Conservation (phyloP, 2,113 vertebrate genomes). For the Carassius gibelio region DNA sequence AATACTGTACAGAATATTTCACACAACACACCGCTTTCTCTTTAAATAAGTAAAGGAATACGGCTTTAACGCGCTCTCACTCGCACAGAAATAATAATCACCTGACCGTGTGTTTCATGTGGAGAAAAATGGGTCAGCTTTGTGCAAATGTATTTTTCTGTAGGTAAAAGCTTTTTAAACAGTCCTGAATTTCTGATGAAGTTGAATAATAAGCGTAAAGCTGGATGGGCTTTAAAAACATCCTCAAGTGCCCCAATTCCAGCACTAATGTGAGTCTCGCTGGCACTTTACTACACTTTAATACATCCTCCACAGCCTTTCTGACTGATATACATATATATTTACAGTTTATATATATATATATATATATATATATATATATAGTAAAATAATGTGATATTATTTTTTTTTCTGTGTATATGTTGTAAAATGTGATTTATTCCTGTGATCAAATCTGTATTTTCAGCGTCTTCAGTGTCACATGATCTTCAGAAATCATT, state of each 20-base stretch:
- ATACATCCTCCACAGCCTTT: no score
- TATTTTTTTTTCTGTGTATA: no score
- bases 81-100: background rate
- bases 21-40: background rate
- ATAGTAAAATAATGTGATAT: no score
- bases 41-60: background rate
- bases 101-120: background rate
- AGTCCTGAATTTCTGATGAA: slow-evolving; percentile 24
- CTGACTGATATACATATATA: no score
- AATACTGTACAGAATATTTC: background rate
- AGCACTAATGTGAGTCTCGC: background rate
- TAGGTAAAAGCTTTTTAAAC: background rate
- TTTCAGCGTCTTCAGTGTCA: background rate
- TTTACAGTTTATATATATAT: no score
- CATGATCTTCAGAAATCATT: background rate
- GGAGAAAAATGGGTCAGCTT: slow-evolving; percentile 14
- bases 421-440: no score
- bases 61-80: background rate
- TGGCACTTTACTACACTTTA: no score
- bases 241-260: slow-evolving; percentile 34
- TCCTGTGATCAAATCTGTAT: no score
- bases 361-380: no score
- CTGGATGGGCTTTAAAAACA: slow-evolving; percentile 47
- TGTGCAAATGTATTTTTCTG: background rate
- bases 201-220: slow-evolving; percentile 45